These are phyloP conservation scores for Lysiphlebus fabarum DNA, from an alignment of 1,140 invertebrate species.

Conservation along the genomic window DNA sequence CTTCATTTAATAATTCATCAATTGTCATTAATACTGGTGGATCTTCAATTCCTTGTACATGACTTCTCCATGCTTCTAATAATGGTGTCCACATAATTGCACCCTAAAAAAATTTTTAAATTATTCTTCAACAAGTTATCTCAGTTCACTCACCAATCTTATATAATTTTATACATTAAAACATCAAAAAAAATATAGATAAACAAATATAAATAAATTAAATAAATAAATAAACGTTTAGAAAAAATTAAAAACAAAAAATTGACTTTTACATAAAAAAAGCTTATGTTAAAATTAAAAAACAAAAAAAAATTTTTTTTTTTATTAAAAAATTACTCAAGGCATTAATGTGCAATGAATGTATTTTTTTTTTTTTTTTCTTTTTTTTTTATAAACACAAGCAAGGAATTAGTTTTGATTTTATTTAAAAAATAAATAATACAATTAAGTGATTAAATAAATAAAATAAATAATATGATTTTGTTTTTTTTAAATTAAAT, in stretches of 20 bases:
- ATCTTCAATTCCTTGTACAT: slow-evolving; percentile 46
- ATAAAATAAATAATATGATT: no score
- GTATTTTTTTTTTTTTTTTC: no score
- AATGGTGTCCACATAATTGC: slow-evolving; percentile 50
- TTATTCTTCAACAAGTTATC: slow-evolving; percentile 12
- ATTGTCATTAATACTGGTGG: slow-evolving; percentile 46
- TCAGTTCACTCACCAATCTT: neutral
- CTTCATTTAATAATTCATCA: slow-evolving; percentile 45
- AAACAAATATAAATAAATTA: slow-evolving; percentile 1
- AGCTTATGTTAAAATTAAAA: no score
- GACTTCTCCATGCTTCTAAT: slow-evolving; percentile 46
- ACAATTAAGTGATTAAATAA: no score
- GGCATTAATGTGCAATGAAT: slow-evolving; percentile 27
- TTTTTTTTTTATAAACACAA: no score
- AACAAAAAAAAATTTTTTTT: no score
- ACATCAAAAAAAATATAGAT: slow-evolving; percentile 19
- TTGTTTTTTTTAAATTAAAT: neutral
- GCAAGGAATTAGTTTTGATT: no score
- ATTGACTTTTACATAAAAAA: no score
- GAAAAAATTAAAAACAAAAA: slow-evolving; percentile 16
- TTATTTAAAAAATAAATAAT: no score
- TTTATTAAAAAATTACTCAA: neutral
- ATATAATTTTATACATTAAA: slow-evolving; percentile 2
- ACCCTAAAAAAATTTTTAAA: slow-evolving; percentile 38
- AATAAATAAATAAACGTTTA: slow-evolving; percentile 32